Percentiles rank a stretch among this genome's conserved stretches.
phyloP scores from a whole-genome alignment of 2,797 vertebrate genomes.

The Aeoliscus strigatus region DNA sequence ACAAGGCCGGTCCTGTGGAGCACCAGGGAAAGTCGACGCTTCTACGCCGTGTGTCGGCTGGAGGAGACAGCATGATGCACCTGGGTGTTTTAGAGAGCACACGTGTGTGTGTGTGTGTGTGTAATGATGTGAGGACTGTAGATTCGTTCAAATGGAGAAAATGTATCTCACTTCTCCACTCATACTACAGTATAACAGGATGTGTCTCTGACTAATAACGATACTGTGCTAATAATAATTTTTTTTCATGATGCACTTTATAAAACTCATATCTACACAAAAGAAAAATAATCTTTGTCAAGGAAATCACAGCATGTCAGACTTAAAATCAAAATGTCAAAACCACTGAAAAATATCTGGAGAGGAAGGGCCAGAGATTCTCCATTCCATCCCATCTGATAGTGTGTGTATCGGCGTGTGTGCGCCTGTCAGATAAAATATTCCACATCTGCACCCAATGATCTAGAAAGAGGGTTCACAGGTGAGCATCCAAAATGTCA shows the following conservation, averaged over 20 bases:
- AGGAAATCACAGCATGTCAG: conserved; percentile 51
- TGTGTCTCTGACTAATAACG: no score
- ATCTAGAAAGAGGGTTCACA: conserved; percentile 55
- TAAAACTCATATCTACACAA: no score
- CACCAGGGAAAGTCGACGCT: conserved; percentile 35
- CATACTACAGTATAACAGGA: no score
- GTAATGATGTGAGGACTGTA: conserved; percentile 6
- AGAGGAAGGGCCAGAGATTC: conserved; percentile 37
- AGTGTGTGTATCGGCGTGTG: conserved; percentile 21
- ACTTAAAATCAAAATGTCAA: conserved; percentile 64
- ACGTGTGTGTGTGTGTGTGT: conserved; percentile 15
- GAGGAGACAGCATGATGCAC: conserved; percentile 36
- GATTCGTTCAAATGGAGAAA: conserved; percentile 8
- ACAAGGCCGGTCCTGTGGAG: conserved; percentile 49
- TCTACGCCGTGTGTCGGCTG: conserved; percentile 8
- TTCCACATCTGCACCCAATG: conserved; percentile 38
- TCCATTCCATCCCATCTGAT: conserved; percentile 55
- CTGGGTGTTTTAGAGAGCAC: conserved; percentile 3
- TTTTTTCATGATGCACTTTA: no score
- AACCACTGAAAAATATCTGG: conserved; percentile 36
- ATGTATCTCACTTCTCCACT: no score
- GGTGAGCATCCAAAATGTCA: conserved; percentile 64
- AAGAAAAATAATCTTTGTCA: conserved; percentile 1
- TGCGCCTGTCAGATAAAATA: conserved; percentile 63
- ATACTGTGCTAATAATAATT: no score